Conservation (phyloP, 1,140 invertebrate species). For the Bombus soroeensis region DNA sequence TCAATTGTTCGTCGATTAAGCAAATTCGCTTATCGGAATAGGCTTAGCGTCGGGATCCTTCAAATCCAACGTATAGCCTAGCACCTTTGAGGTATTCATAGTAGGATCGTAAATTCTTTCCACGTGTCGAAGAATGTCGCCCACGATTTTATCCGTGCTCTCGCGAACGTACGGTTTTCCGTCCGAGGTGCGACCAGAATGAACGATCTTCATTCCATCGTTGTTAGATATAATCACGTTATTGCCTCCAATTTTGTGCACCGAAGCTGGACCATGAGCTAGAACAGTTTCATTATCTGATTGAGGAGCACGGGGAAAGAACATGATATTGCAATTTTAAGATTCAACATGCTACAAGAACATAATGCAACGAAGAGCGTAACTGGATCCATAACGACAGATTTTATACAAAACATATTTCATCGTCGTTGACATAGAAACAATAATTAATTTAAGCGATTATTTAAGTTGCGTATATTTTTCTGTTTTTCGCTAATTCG, state of each 20-base stretch:
- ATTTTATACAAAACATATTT: too few species aligned
- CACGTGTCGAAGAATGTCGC: conserved; percentile 52
- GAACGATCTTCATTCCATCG: not conserved
- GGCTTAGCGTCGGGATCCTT: conserved; percentile 60
- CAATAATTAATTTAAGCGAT: too few species aligned
- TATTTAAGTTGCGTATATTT: too few species aligned
- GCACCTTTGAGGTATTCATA: conserved; percentile 15
- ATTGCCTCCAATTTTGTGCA: not conserved
- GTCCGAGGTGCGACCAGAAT: conserved; percentile 45
- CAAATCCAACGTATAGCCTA: conserved; percentile 60
- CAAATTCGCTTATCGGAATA: conserved; percentile 27
- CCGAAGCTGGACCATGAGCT: not conserved
- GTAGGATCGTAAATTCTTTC: conserved; percentile 58
- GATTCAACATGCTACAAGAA: not conserved
- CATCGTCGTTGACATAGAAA: too few species aligned
- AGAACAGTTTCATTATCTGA: not conserved
- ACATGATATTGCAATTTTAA: not conserved
- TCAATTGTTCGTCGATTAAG: not conserved
- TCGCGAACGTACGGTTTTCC: conserved; percentile 62
- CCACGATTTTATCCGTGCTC: conserved; percentile 48
- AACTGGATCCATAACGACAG: too few species aligned
- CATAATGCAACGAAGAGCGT: not conserved
- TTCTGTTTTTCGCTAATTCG: too few species aligned
- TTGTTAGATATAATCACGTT: not conserved
- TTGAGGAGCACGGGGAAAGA: not conserved